Conservation (phyloP, 2,797 vertebrate genomes). For the Morus bassanus region DNA sequence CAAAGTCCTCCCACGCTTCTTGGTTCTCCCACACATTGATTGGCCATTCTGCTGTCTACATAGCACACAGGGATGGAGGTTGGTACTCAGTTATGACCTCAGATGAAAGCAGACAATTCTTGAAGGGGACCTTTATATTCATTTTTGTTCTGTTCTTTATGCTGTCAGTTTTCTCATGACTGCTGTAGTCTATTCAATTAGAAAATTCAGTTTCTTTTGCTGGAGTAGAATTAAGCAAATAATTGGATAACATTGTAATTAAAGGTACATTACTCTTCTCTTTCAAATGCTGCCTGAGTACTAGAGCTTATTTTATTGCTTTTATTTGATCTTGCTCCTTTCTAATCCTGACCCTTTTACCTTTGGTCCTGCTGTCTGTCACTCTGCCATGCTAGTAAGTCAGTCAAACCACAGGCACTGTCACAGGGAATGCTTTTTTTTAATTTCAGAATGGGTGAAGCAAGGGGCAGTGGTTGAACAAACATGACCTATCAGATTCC, state of each 20-base stretch:
- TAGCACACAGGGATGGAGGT: no score
- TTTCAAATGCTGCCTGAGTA: not conserved
- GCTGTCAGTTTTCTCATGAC: not conserved
- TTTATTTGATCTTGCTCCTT: not conserved
- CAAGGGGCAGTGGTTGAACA: not conserved
- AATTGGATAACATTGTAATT: not conserved
- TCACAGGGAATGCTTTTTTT: not conserved
- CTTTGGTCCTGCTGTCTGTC: not conserved
- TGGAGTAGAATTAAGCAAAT: not conserved
- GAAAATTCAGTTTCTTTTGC: not conserved
- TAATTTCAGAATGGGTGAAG: not conserved
- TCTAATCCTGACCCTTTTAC: not conserved
- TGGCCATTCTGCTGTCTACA: not conserved
- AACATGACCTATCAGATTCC: not conserved
- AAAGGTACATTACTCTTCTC: not conserved
- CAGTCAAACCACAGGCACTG: not conserved
- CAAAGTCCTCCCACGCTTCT: not conserved
- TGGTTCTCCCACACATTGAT: not conserved
- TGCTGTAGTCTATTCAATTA: not conserved
- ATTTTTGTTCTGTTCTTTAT: not conserved
- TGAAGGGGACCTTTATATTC: not conserved
- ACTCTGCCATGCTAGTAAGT: not conserved
- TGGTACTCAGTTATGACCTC: not conserved
- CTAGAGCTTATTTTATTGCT: not conserved
- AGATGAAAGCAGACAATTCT: not conserved